Percentiles rank a stretch among this genome's conserved stretches.
Conservation (phyloP, 2,888 invertebrate species). For the Cyclophora albipunctata region DNA sequence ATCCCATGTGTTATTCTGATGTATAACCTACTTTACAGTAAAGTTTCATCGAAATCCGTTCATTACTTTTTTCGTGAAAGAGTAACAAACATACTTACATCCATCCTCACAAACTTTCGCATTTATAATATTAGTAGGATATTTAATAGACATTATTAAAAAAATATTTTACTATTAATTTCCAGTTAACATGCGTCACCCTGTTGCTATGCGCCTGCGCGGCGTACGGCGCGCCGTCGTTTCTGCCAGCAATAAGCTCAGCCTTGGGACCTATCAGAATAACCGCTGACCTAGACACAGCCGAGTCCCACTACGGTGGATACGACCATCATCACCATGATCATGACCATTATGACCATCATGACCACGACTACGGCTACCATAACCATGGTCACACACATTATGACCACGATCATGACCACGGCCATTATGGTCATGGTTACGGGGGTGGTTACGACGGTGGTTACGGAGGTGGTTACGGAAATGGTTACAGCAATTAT, state of each 20-base stretch:
- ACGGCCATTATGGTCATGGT: conserved; percentile 6
- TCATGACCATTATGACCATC: conserved; percentile 3
- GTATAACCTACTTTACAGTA: no score
- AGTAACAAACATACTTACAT: neutral
- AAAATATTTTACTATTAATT: conserved; percentile 5
- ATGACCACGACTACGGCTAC: conserved; percentile 1
- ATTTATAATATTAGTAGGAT: no score
- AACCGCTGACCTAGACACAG: conserved; percentile 19
- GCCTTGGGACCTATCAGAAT: conserved; percentile 7
- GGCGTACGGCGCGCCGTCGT: conserved; percentile 32
- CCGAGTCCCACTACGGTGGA: conserved; percentile 19
- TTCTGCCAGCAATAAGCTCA: conserved; percentile 21
- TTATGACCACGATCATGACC: neutral
- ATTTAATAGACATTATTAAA: conserved; percentile 2
- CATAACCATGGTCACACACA: neutral
- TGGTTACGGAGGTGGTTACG: conserved; percentile 17
- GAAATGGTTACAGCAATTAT: neutral
- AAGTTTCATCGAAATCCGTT: no score
- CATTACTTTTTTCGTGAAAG: neutral
- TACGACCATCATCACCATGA: neutral
- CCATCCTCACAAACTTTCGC: no score
- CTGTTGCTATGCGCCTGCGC: conserved; percentile 38
- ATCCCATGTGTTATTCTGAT: no score
- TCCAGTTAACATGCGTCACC: conserved; percentile 35
- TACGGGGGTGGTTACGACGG: conserved; percentile 11